Conservation (phyloP, 2,797 vertebrate genomes). For the Labroides dimidiatus region DNA sequence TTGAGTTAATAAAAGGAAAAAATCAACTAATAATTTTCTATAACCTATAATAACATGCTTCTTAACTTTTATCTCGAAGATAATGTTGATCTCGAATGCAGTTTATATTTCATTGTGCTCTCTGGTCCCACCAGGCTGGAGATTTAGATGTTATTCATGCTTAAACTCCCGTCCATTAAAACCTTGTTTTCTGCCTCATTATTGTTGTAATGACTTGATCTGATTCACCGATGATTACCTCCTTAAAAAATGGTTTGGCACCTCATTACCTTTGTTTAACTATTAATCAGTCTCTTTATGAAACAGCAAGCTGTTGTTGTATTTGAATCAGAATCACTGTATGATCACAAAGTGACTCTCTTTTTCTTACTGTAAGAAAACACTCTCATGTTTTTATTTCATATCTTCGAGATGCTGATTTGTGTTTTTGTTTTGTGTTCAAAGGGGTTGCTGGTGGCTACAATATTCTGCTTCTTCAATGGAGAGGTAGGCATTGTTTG, state of each 20-base stretch:
- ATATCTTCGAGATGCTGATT: background rate
- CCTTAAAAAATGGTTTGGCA: constrained; percentile 32
- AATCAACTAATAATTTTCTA: background rate
- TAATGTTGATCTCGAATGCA: background rate
- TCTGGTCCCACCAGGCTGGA: background rate
- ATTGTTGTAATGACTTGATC: constrained; percentile 29
- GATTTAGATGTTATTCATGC: constrained; percentile 8
- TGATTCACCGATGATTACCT: constrained; percentile 18
- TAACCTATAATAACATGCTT: too few relatives aligned
- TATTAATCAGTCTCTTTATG: background rate
- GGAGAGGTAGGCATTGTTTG: constrained; percentile 87
- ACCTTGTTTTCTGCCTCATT: constrained; percentile 11
- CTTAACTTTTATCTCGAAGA: background rate
- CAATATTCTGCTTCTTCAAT: constrained; percentile 99
- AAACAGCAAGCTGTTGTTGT: background rate
- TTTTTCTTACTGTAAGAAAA: too few relatives aligned
- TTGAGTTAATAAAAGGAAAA: background rate
- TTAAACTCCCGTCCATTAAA: constrained; percentile 10
- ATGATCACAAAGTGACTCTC: too few relatives aligned
- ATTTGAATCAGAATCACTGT: too few relatives aligned
- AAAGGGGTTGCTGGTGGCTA: constrained; percentile 95
- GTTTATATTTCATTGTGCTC: too few relatives aligned
- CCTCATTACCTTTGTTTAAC: constrained; percentile 35
- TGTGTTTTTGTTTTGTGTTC: constrained; percentile 37
- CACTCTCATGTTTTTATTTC: background rate